Percentiles rank a stretch among this genome's conserved stretches.
Conservation (phyloP, 2,888 invertebrate species). For the Lordiphosa fenestrarum region DNA sequence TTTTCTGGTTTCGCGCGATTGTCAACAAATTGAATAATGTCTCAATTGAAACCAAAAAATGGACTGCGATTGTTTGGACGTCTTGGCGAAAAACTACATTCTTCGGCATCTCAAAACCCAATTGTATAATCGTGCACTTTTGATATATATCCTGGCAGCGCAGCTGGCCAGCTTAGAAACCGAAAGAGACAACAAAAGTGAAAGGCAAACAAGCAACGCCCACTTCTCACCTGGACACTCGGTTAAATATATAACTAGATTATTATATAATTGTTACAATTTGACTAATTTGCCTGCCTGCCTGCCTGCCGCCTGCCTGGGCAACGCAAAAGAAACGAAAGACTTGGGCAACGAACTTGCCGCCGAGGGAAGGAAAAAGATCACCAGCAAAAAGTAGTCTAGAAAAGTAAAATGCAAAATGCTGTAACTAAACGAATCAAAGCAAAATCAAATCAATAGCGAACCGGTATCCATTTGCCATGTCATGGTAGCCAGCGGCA, state of each 20-base stretch:
- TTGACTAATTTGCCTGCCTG: constrained; percentile 57
- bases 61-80: constrained; percentile 59
- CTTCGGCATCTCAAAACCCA: constrained; percentile 25
- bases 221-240: constrained; percentile 51
- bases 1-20: constrained; percentile 57
- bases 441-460: constrained; percentile 6
- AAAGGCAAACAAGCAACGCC: constrained; percentile 67
- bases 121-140: constrained; percentile 43
- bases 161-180: constrained; percentile 12
- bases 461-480: constrained; percentile 31
- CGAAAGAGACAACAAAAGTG: constrained; percentile 41
- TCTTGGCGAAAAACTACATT: constrained; percentile 21
- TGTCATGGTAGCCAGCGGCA: constrained; percentile 34
- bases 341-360: constrained; percentile 72
- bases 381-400: background rate
- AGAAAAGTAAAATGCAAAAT: constrained; percentile 4
- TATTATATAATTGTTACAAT: constrained; percentile 53
- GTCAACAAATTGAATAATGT: constrained; percentile 72
- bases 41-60: constrained; percentile 56
- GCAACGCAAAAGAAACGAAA: constrained; percentile 46
- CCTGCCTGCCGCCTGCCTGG: constrained; percentile 15
- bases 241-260: constrained; percentile 14
- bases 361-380: constrained; percentile 25
- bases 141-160: constrained; percentile 45
- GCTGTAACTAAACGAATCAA: constrained; percentile 6